phyloP scores from a whole-genome alignment of 2,888 invertebrate genomes.

The Acanthopleura granulata region DNA sequence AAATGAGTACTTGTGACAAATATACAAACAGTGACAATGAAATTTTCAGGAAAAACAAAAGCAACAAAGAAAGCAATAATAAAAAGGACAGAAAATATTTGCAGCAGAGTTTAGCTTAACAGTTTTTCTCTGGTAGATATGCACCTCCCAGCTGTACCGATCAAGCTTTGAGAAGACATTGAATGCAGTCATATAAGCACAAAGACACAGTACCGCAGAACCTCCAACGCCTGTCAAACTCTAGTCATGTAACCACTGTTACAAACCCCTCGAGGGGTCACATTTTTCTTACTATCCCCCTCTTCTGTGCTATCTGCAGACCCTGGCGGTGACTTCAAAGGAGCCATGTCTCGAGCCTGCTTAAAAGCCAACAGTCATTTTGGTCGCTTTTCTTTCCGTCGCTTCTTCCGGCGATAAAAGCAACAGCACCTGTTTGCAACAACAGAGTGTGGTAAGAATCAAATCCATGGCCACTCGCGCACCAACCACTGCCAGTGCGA shows the following conservation, averaged over 20 bases:
- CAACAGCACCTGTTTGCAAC: conserved; percentile 56
- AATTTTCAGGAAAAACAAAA: too few species aligned
- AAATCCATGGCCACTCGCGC: neutral
- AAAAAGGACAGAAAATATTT: too few species aligned
- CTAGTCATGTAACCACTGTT: neutral
- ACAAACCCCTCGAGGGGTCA: neutral
- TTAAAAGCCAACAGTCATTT: conserved; percentile 60
- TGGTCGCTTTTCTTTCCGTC: conserved; percentile 54
- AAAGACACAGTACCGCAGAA: too few species aligned
- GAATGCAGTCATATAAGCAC: too few species aligned
- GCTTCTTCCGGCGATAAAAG: conserved; percentile 50
- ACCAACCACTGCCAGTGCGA: too few species aligned
- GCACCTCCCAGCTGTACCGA: too few species aligned
- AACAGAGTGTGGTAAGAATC: neutral
- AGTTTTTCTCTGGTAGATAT: too few species aligned
- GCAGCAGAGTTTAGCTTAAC: too few species aligned
- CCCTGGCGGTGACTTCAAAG: conserved; percentile 36
- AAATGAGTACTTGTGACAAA: too few species aligned
- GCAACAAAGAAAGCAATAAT: too few species aligned
- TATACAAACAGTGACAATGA: too few species aligned
- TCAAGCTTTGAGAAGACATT: too few species aligned
- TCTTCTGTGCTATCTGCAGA: conserved; percentile 27
- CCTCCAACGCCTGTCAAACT: neutral
- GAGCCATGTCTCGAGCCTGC: conserved; percentile 53
- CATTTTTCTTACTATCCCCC: neutral